Evolutionary conservation across 2,888 invertebrate genomes (phyloP).

Genomic region (Hymenopus coronatus): DNA sequence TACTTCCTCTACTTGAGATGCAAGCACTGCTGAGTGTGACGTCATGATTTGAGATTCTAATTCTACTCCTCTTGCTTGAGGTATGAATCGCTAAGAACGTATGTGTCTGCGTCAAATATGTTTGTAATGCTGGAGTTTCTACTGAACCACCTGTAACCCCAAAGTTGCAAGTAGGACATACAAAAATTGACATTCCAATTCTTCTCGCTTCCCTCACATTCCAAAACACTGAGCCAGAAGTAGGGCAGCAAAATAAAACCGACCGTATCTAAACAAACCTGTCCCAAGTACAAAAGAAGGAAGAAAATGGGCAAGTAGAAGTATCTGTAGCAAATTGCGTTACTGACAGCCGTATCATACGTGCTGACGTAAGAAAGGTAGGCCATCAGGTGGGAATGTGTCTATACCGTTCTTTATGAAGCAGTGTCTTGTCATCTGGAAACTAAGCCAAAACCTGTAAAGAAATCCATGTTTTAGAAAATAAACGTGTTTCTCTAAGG

Average conservation of each 20-base stretch:
- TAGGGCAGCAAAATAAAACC: background rate
- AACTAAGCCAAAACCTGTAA: background rate
- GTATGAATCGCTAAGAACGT: no score
- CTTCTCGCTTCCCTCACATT: background rate
- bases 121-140: no score
- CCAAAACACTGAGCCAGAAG: background rate
- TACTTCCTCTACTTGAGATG: no score
- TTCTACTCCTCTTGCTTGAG: no score
- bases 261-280: background rate
- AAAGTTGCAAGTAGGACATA: no score
- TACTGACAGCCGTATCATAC: background rate
- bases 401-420: background rate
- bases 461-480: background rate
- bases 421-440: background rate
- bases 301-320: no score
- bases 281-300: background rate
- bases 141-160: no score
- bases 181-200: background rate
- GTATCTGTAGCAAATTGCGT: constrained; percentile 7
- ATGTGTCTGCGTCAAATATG: no score
- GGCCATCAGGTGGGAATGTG: background rate
- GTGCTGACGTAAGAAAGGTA: background rate
- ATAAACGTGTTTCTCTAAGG: background rate
- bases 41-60: no score
- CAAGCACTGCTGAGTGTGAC: no score